Base-by-base conservation (phyloP, 2,797 vertebrate genomes). In the Mormyrops boulengeri region DNA sequence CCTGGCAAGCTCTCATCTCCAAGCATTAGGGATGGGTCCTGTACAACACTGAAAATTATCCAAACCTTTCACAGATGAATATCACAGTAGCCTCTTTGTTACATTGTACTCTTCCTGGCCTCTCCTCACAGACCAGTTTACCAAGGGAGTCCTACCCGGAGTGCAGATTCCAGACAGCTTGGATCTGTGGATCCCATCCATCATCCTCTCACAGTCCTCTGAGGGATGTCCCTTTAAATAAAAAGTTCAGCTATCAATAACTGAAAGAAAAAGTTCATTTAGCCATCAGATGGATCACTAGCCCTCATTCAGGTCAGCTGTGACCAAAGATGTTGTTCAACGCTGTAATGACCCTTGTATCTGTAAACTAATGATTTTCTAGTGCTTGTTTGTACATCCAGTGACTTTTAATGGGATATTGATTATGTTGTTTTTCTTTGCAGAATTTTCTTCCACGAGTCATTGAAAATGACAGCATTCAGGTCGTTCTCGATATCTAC, bases 331-430 rank as follows among this genome's bases (percentile, higher is more conserved):
- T 80, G 44, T 44, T 80, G 73, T 44, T 44, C 38, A 80, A 80
- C 4, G 38, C 17, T 80, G 41, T 80, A 80, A 80, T 80, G 38
- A 44, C 30, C 41, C 38, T 80, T 44, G 38, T 80, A 44, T 80
- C 73, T 80, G 73, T 44, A 80, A 80, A 80, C 73, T 80, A 80
- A 80, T 80, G 34, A 44, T 44, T 44, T 80, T 80, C 73, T 44
- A 44, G 41, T 80, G 73, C 44, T 80, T 44, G 38, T 80, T 41
- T 47, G 34, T 44, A 80, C 4, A 0, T n/a, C 73, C 38, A 41
- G 44, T 41, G 73, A 41, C 73, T 80, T 80, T 80, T 80, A 80
- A 80, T 80, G 73, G 41, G 73, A 80, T 80, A 80, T 80, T 80
- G 73, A 80, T 80, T 19, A n/a, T 19, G 38, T 80, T 41, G 17